A percentile compares a stretch with the other conserved stretches of the same genome.
These are phyloP conservation scores for Drosophila dives DNA, from an alignment of 2,888 invertebrate genomes.

Conservation along the genomic window DNA sequence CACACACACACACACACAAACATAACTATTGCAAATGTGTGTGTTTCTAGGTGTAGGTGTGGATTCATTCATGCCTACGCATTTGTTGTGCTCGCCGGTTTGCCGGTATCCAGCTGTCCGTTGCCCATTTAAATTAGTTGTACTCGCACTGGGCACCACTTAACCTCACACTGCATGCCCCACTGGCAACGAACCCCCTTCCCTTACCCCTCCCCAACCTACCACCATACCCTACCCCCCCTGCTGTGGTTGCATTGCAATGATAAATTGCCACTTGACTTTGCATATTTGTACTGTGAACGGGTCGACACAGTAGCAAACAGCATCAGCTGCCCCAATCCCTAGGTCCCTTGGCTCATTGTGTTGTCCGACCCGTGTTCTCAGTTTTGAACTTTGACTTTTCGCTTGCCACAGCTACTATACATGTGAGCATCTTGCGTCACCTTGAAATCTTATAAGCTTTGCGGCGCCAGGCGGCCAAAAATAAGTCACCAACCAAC, in stretches of 20 bases:
- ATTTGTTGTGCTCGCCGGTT: conserved; percentile 30
- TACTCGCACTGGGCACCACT: conserved; percentile 48
- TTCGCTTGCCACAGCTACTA: conserved; percentile 12
- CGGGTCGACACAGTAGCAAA: conserved; percentile 40
- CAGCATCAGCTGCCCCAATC: conserved; percentile 20
- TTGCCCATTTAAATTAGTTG: conserved; percentile 69
- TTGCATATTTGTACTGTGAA: conserved; percentile 71
- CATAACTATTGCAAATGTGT: conserved; percentile 1
- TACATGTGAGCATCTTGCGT: conserved; percentile 11
- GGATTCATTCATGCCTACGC: conserved; percentile 58
- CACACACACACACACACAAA: not conserved
- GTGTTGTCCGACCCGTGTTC: conserved; percentile 51
- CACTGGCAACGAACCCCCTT: not conserved
- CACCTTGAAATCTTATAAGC: conserved; percentile 73
- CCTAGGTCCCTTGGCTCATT: conserved; percentile 46
- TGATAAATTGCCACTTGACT: conserved; percentile 82
- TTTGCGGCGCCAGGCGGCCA: conserved; percentile 24
- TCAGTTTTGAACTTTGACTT: conserved; percentile 70
- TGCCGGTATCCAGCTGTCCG: conserved; percentile 31
- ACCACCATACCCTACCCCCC: not conserved
- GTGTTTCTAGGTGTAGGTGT: conserved; percentile 55
- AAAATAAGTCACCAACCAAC: conserved; percentile 40
- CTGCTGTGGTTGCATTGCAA: conserved; percentile 49
- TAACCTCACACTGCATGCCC: conserved; percentile 59
- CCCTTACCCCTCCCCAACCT: not conserved